A percentile compares a stretch with the other conserved stretches of the same genome.
Conservation (phyloP, 2,888 invertebrate genomes). For the Eupithecia dodoneata region DNA sequence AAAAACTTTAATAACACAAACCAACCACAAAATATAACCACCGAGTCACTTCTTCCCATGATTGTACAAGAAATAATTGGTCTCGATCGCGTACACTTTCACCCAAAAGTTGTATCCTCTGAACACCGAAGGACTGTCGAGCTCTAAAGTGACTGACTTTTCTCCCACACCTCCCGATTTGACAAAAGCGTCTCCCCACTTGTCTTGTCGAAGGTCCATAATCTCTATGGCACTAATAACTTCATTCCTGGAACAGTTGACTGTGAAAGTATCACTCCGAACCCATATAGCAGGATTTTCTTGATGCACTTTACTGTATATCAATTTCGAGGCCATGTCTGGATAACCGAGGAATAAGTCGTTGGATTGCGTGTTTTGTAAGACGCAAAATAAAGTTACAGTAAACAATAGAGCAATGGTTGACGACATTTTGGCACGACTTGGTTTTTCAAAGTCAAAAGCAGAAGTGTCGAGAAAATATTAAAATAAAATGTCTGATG, state of each 20-base stretch:
- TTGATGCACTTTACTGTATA: conserved; percentile 71
- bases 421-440: conserved; percentile 35
- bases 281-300: conserved; percentile 72
- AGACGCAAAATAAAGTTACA: conserved; percentile 3
- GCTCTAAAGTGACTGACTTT: conserved; percentile 64
- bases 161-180: conserved; percentile 69
- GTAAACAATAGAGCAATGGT: conserved; percentile 14
- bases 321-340: conserved; percentile 61
- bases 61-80: conserved; percentile 25
- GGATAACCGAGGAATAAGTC: conserved; percentile 61
- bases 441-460: conserved; percentile 9
- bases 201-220: conserved; percentile 68
- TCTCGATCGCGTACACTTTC: conserved; percentile 61
- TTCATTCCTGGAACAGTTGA: conserved; percentile 62
- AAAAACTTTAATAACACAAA: conserved; percentile 23
- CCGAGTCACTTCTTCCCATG: conserved; percentile 30
- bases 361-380: conserved; percentile 28
- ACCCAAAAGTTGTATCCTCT: conserved; percentile 72
- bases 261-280: conserved; percentile 64
- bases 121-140: conserved; percentile 70
- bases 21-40: conserved; percentile 7
- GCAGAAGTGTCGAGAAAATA: conserved; percentile 27
- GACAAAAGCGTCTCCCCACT: conserved; percentile 67
- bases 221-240: conserved; percentile 68
- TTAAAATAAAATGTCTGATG: conserved; percentile 13